phyloP scores from a whole-genome alignment of 23 tunicate genomes.

The Phallusia fumigata region DNA sequence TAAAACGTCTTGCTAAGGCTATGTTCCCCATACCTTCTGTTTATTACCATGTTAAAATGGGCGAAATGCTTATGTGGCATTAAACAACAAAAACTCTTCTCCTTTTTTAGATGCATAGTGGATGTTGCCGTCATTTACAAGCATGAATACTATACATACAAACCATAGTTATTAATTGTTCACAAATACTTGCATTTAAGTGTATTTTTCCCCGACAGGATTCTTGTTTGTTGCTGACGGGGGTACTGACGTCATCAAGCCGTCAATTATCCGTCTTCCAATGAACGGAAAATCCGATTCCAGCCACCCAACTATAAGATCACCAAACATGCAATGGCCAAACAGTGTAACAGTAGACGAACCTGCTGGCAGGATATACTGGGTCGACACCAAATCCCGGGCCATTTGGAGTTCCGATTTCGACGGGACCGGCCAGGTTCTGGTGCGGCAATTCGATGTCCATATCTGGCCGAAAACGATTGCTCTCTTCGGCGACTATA shows the following conservation, averaged over 20 bases:
- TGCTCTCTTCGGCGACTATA: constrained; percentile 56
- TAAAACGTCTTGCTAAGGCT: no score
- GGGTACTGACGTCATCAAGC: constrained; percentile 20
- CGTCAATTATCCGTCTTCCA: constrained; percentile 10
- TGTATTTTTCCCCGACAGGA: constrained; percentile 10
- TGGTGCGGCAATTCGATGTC: constrained; percentile 27
- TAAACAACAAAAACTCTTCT: no score
- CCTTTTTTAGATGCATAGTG: no score
- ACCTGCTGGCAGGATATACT: constrained; percentile 38
- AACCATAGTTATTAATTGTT: no score
- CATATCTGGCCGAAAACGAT: constrained; percentile 39
- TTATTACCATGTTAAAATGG: no score
- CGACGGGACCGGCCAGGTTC: constrained; percentile 23
- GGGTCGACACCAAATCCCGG: constrained; percentile 59
- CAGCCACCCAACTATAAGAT: not conserved
- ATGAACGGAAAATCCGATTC: not conserved
- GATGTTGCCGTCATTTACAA: no score
- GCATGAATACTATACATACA: no score
- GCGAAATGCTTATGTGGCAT: no score
- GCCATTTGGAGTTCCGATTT: constrained; percentile 30
- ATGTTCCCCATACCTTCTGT: no score
- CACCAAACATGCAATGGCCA: constrained; percentile 42
- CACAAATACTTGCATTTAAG: no score
- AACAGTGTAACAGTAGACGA: constrained; percentile 53
- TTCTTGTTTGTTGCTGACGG: constrained; percentile 46